Evolutionary conservation across 2,797 vertebrate genomes (phyloP).

Genomic region (Melanotaenia trifasciata): DNA sequence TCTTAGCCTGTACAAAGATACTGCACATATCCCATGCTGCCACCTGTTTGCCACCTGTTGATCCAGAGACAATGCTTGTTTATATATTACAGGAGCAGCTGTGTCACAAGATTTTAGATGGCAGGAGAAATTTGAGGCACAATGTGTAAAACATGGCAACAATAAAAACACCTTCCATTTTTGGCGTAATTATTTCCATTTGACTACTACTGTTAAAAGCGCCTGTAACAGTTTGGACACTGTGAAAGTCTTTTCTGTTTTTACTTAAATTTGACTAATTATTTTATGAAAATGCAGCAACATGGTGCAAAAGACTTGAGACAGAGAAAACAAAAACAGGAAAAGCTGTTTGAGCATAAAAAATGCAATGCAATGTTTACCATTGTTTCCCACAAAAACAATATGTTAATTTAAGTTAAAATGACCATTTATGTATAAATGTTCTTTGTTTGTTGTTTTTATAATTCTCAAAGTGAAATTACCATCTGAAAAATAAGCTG

Average conservation of each 20-base stretch:
- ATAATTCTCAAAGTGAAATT: neutral
- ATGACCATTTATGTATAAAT: neutral
- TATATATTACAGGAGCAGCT: neutral
- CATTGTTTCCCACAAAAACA: no score
- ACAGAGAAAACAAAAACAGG: neutral
- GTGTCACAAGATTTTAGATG: slow-evolving; percentile 5
- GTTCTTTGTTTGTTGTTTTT: neutral
- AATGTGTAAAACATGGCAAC: neutral
- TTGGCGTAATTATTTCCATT: neutral
- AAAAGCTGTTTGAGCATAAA: neutral
- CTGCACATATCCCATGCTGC: no score
- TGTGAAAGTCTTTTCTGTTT: no score
- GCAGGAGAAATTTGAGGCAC: neutral
- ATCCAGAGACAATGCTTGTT: slow-evolving; percentile 1
- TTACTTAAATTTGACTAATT: neutral
- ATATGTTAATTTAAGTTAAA: neutral
- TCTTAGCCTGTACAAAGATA: no score
- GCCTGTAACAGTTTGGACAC: neutral
- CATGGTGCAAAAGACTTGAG: neutral
- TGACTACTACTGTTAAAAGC: neutral
- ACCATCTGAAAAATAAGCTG: no score
- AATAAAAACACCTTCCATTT: neutral
- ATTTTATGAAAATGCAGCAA: neutral
- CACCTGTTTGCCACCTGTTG: slow-evolving; percentile 11
- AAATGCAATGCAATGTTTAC: neutral